Conservation (phyloP, 2,888 invertebrate species). For the Congeria kusceri region DNA sequence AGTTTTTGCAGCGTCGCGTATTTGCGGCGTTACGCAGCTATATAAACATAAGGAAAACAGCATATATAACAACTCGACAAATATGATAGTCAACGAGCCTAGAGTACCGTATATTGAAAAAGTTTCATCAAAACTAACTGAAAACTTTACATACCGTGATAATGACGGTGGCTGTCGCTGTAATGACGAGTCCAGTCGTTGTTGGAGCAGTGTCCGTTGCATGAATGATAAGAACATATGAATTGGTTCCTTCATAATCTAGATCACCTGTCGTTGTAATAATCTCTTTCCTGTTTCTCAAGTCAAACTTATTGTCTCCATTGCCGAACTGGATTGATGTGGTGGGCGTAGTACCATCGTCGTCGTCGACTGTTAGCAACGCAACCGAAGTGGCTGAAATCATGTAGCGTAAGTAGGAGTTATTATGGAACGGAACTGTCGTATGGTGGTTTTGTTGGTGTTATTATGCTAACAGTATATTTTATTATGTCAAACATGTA, state of each 20-base stretch:
- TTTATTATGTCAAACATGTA: too few species aligned
- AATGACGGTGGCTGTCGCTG: slow-evolving; percentile 11
- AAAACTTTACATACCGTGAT: background rate
- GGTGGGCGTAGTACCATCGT: slow-evolving; percentile 57
- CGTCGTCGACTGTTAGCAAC: slow-evolving; percentile 69
- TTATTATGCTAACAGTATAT: too few species aligned
- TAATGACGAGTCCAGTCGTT: background rate
- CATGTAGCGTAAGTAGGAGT: too few species aligned
- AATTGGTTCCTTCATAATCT: slow-evolving; percentile 67
- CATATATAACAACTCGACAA: too few species aligned
- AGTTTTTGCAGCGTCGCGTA: too few species aligned
- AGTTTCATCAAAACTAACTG: too few species aligned
- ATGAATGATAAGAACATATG: background rate
- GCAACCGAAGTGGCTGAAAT: slow-evolving; percentile 57
- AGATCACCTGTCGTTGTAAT: slow-evolving; percentile 60
- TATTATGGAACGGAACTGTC: too few species aligned
- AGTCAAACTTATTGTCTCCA: slow-evolving; percentile 57
- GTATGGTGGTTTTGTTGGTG: too few species aligned
- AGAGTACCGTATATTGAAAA: too few species aligned
- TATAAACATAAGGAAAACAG: too few species aligned
- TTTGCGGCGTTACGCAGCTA: too few species aligned
- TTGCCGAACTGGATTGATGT: slow-evolving; percentile 61
- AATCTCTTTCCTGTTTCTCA: slow-evolving; percentile 40
- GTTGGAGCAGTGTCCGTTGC: background rate
- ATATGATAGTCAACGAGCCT: too few species aligned